Base-by-base conservation (phyloP, 2,113 vertebrate genomes). In the Poeciliopsis prolifica region DNA sequence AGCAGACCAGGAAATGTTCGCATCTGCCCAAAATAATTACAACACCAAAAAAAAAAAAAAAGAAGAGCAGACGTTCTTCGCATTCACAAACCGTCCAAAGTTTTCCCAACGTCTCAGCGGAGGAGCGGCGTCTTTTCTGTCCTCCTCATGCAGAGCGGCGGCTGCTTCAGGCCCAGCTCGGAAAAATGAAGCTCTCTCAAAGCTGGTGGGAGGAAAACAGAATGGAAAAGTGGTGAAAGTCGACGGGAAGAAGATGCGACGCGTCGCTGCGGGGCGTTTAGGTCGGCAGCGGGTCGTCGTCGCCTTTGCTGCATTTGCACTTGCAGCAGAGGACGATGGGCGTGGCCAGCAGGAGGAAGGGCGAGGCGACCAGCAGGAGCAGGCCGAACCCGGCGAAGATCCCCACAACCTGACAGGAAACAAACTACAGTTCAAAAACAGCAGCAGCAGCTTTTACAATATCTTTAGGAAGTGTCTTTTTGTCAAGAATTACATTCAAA, bases 301-400 rank as follows among this genome's bases (percentile, higher is more conserved):
- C 98, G 0, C 97, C 97, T 95, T 98, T 99, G 91, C 95, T 97
- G 95, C 97, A 99, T 80, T 99, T 99, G 92, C 97, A 99, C 82
- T 98, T 99, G 93, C 98, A 99, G 95, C 98, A 99, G 66, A 99
- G 95, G 30, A 99, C 96, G 75, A 99, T 98, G 0, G 98, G 98
- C 1, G 98, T 98, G 79, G 97, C 98, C 84, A 99, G 93, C 2
- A 99, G 94, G 87, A 99, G 95, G 88, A 99, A 98, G 1, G 98
- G 98, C 1, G 98, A 99, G 24, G 98, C 98, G 75, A 99, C 97
- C 79, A 99, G 86, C 65, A 99, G 95, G 35, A 99, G 94, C 51
- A 99, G 96, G 80, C 98, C 98, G 26, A 99, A 99, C 48, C 98
- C 98, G 9, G 97, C 98, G 68, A 99, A 99, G 88, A 99, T 99